Percentiles rank a stretch among this genome's conserved stretches.
Conservation (phyloP, 1,140 invertebrate species). For the Xylocopa sonorina region DNA sequence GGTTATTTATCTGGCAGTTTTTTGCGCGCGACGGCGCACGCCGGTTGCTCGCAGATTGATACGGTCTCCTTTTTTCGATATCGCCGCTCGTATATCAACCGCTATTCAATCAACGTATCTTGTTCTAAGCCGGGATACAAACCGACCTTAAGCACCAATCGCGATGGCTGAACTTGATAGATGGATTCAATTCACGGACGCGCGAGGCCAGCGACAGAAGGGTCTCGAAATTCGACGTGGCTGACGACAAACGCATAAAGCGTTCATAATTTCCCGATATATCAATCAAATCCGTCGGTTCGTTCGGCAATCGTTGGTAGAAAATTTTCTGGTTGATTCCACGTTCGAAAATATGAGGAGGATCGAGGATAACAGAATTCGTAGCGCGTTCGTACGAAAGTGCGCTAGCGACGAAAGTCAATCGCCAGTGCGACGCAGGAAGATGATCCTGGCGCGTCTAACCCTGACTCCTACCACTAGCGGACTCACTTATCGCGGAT, state of each 20-base stretch:
- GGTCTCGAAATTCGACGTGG: conserved; percentile 60
- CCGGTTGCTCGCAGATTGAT: conserved; percentile 33
- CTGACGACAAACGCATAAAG: conserved; percentile 55
- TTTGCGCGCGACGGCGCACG: neutral
- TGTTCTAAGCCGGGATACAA: conserved; percentile 73
- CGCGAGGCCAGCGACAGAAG: conserved; percentile 54
- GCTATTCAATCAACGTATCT: conserved; percentile 76
- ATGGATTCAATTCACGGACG: conserved; percentile 72
- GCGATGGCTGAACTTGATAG: conserved; percentile 70
- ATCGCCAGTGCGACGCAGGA: too few relatives aligned
- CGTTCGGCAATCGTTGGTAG: neutral
- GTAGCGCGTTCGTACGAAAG: too few relatives aligned
- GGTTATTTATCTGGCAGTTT: conserved; percentile 65
- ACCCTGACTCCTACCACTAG: too few relatives aligned
- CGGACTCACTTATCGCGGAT: too few relatives aligned
- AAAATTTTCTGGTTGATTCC: too few relatives aligned
- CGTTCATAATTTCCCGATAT: conserved; percentile 62
- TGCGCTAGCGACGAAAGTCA: too few relatives aligned
- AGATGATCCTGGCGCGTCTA: too few relatives aligned
- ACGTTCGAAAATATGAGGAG: too few relatives aligned
- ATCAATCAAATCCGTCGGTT: conserved; percentile 58
- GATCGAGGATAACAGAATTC: too few relatives aligned
- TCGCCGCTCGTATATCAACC: conserved; percentile 69
- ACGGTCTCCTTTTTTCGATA: conserved; percentile 58
- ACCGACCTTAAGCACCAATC: conserved; percentile 74